Conservation (phyloP, 2,113 vertebrate species). For the Archocentrus centrarchus region DNA sequence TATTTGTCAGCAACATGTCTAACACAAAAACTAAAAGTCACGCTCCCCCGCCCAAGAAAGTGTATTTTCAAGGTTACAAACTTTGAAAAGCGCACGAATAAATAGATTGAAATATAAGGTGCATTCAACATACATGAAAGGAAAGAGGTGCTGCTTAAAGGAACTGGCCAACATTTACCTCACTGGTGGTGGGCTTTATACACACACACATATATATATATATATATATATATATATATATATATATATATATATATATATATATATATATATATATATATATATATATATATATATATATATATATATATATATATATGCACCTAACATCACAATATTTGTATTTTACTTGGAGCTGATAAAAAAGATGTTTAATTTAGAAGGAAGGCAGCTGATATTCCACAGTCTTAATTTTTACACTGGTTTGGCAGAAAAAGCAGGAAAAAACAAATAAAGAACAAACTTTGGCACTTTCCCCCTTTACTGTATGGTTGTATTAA, state of each 20-base stretch:
- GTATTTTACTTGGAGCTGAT: background rate
- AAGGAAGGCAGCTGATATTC: background rate
- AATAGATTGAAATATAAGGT: background rate
- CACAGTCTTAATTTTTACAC: background rate
- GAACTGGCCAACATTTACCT: background rate
- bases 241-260: too few relatives aligned
- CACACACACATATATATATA: too few relatives aligned
- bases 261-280: too few relatives aligned
- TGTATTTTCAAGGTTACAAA: conserved; percentile 43
- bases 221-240: too few relatives aligned
- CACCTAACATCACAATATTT: background rate
- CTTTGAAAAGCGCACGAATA: conserved; percentile 8
- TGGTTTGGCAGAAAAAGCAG: too few relatives aligned
- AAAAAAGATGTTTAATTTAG: background rate
- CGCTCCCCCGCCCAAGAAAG: background rate
- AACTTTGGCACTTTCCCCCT: too few relatives aligned
- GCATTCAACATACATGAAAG: background rate
- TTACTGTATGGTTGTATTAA: background rate
- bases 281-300: too few relatives aligned
- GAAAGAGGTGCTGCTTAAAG: background rate
- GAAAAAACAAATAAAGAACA: background rate
- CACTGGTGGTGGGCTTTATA: too few relatives aligned
- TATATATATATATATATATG: too few relatives aligned
- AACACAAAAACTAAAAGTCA: conserved; percentile 38
- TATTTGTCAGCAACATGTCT: conserved; percentile 51